These are phyloP conservation scores for Alsophila aescularia DNA, from an alignment of 2,888 invertebrate species.

Conservation along the genomic window DNA sequence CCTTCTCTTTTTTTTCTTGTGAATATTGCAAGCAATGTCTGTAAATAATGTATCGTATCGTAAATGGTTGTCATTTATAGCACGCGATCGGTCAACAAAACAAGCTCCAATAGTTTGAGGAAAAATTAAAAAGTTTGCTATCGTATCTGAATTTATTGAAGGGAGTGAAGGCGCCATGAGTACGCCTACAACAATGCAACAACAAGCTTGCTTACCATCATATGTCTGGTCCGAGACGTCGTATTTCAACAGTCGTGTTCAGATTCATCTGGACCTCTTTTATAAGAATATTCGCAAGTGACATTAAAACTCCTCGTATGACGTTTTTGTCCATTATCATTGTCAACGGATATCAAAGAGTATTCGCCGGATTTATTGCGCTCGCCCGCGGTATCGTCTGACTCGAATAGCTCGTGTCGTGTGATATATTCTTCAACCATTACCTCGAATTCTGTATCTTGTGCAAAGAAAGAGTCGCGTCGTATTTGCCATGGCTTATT, in stretches of 20 bases:
- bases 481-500: constrained; percentile 46
- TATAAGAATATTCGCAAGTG: constrained; percentile 72
- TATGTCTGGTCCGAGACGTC: constrained; percentile 64
- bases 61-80: not conserved
- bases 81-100: not conserved
- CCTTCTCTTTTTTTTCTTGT: too few species aligned
- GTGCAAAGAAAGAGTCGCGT: constrained; percentile 33
- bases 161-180: constrained; percentile 62
- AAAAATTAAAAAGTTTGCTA: constrained; percentile 24
- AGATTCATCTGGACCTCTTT: constrained; percentile 76
- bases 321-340: constrained; percentile 69
- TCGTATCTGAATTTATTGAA: constrained; percentile 51
- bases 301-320: constrained; percentile 75
- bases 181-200: constrained; percentile 70
- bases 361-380: constrained; percentile 69
- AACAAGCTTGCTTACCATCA: constrained; percentile 64
- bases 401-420: constrained; percentile 55
- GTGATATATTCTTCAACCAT: constrained; percentile 56
- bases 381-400: constrained; percentile 52
- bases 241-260: constrained; percentile 78
- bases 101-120: constrained; percentile 1
- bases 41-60: too few species aligned
- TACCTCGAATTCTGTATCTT: constrained; percentile 40
- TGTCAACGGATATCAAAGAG: constrained; percentile 71
- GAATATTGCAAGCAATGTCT: too few species aligned